Evolutionary conservation across 2,113 vertebrate species (phyloP).

Genomic region (Sorex araneus): DNA sequence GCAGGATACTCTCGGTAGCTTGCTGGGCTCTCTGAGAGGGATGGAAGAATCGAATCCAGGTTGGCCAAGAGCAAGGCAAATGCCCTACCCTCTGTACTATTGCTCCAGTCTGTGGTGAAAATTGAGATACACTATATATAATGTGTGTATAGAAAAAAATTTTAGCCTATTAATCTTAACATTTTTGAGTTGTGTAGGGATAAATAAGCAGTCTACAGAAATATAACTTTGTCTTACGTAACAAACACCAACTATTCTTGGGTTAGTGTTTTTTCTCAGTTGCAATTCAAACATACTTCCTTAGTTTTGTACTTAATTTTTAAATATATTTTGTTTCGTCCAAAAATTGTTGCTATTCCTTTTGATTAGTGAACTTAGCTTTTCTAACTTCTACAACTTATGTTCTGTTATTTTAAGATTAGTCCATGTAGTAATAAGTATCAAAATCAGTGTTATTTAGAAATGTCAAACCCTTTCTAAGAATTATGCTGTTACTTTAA

Average conservation of each 20-base stretch:
- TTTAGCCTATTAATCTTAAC: too few relatives aligned
- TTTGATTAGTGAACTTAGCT: conserved; percentile 50
- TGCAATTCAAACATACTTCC: background rate
- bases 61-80: too few relatives aligned
- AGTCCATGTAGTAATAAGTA: conserved; percentile 28
- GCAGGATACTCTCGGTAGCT: too few relatives aligned
- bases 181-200: background rate
- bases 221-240: background rate
- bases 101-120: too few relatives aligned
- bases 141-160: too few relatives aligned
- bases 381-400: background rate
- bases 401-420: conserved; percentile 37
- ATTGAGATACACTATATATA: background rate
- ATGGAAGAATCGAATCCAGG: too few relatives aligned
- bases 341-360: conserved; percentile 16
- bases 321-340: conserved; percentile 3
- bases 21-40: too few relatives aligned
- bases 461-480: conserved; percentile 40
- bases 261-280: conserved; percentile 9
- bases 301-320: conserved; percentile 11
- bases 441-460: conserved; percentile 30
- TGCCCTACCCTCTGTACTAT: too few relatives aligned
- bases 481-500: conserved; percentile 34
- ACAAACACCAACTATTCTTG: background rate
- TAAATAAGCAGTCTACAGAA: background rate